Conservation (phyloP, 2,797 vertebrate species). For the Pseudochromis fuscus region DNA sequence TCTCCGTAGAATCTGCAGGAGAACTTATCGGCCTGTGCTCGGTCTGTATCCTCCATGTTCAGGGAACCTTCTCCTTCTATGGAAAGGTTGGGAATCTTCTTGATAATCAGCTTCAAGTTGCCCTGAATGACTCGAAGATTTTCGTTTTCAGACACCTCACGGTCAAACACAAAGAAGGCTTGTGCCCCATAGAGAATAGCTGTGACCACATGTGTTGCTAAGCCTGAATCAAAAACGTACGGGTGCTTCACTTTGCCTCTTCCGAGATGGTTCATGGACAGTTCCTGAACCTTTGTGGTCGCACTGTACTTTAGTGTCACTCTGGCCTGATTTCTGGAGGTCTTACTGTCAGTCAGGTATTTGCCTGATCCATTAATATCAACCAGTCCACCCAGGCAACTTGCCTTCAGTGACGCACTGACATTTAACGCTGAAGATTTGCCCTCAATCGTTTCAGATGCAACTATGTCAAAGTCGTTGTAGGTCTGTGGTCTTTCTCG, state of each 20-base stretch:
- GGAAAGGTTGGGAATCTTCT: slow-evolving; percentile 37
- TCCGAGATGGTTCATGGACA: slow-evolving; percentile 74
- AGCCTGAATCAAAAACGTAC: slow-evolving; percentile 46
- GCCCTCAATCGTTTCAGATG: slow-evolving; percentile 57
- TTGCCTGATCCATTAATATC: slow-evolving; percentile 45
- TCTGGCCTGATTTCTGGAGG: slow-evolving; percentile 31
- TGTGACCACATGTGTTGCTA: slow-evolving; percentile 78
- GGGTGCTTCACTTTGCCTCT: slow-evolving; percentile 41
- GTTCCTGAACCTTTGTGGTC: slow-evolving; percentile 36
- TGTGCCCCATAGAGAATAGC: slow-evolving; percentile 77
- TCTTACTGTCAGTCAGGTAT: slow-evolving; percentile 41
- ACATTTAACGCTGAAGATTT: slow-evolving; percentile 53
- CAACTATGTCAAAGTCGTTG: slow-evolving; percentile 42
- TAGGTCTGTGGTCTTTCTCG: not conserved
- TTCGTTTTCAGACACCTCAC: slow-evolving; percentile 55
- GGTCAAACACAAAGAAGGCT: slow-evolving; percentile 78
- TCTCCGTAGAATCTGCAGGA: slow-evolving; percentile 77
- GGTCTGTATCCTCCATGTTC: slow-evolving; percentile 55
- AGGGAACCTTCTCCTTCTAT: slow-evolving; percentile 49
- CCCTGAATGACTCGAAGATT: slow-evolving; percentile 60
- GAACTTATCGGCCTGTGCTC: slow-evolving; percentile 42
- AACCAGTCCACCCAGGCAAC: slow-evolving; percentile 42
- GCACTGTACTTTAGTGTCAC: slow-evolving; percentile 51
- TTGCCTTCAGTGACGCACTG: slow-evolving; percentile 48
- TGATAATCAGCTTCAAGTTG: slow-evolving; percentile 56